Evolutionary conservation across 1,140 invertebrate genomes (phyloP).

Genomic region (Drosophila sturtevanti): DNA sequence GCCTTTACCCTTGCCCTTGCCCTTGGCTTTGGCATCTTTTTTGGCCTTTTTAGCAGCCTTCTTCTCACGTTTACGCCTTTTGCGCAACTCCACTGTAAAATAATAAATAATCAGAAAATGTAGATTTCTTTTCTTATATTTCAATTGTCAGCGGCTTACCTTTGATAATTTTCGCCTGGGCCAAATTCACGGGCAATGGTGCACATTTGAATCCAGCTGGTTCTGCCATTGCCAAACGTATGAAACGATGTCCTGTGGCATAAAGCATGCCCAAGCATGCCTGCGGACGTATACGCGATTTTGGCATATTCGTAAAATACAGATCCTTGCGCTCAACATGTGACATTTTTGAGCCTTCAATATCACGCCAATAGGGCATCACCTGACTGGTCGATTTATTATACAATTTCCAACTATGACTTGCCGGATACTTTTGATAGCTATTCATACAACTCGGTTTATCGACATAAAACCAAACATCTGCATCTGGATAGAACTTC

Average conservation of each 20-base stretch:
- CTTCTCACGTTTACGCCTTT: conserved; percentile 22
- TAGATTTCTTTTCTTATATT: background rate
- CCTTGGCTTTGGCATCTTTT: conserved; percentile 17
- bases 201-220: conserved; percentile 65
- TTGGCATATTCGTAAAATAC: conserved; percentile 53
- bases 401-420: conserved; percentile 54
- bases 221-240: conserved; percentile 40
- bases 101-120: background rate
- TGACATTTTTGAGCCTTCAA: conserved; percentile 40
- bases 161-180: conserved; percentile 33
- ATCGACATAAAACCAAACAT: conserved; percentile 58
- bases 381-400: conserved; percentile 21
- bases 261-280: conserved; percentile 69
- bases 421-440: conserved; percentile 38
- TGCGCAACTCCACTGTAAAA: background rate
- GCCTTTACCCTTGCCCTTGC: conserved; percentile 4
- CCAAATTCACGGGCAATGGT: conserved; percentile 60
- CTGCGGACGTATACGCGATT: conserved; percentile 53
- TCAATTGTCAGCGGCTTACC: conserved; percentile 28
- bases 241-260: conserved; percentile 58
- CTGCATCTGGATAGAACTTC: conserved; percentile 49
- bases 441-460: conserved; percentile 41
- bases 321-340: conserved; percentile 48
- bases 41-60: conserved; percentile 20
- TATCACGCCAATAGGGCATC: conserved; percentile 64